A percentile compares a stretch with the other conserved stretches of the same genome.
Conservation (phyloP, 2,888 invertebrate species). For the Xestia c-nigrum region DNA sequence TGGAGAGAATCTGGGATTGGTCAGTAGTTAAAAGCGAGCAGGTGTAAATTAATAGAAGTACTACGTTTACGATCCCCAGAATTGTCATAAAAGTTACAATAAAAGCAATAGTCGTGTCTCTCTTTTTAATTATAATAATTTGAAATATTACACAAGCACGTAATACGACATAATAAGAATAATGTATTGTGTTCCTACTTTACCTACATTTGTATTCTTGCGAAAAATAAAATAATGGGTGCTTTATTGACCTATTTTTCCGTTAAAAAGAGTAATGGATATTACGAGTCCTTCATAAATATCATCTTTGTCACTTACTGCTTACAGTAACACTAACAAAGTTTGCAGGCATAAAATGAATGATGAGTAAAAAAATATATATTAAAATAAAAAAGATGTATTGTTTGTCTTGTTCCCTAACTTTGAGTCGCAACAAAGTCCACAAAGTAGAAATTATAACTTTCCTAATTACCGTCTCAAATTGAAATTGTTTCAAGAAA, state of each 20-base stretch:
- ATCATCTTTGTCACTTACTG: background rate
- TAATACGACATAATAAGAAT: background rate
- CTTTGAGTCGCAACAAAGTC: background rate
- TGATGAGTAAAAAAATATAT: background rate
- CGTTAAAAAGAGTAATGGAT: conserved; percentile 17
- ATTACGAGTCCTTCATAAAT: conserved; percentile 17
- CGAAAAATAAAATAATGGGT: conserved; percentile 23
- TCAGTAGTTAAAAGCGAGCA: background rate
- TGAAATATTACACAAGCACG: background rate
- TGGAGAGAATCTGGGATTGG: background rate
- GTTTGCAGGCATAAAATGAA: background rate
- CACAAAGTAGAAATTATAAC: conserved; percentile 10
- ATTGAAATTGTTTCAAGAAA: conserved; percentile 1
- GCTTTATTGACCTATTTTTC: conserved; percentile 39
- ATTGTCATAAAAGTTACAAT: background rate
- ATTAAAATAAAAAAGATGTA: too few relatives aligned
- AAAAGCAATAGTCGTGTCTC: background rate
- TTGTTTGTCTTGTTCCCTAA: background rate
- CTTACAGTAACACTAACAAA: background rate
- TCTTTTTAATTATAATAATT: background rate
- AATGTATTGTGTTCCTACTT: conserved; percentile 1
- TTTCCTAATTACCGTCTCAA: conserved; percentile 20
- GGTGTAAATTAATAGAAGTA: background rate
- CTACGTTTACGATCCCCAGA: background rate
- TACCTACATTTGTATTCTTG: conserved; percentile 36